A percentile compares a stretch with the other conserved stretches of the same genome.
Evolutionary conservation across 1,140 invertebrate genomes (phyloP).

Genomic region (Zaprionus vittiger): DNA sequence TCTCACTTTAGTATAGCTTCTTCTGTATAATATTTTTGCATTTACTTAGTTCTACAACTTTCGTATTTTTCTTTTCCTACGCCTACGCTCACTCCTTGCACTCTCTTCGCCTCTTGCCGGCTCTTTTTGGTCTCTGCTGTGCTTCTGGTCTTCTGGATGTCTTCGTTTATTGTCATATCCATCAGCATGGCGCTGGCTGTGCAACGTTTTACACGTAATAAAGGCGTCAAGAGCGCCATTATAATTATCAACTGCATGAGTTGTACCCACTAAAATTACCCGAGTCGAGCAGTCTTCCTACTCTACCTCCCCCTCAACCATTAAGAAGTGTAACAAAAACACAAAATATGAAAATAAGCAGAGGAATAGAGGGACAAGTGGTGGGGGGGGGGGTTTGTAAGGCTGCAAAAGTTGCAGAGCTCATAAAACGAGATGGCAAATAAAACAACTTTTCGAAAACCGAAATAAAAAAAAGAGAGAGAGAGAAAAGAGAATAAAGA

Average conservation of each 20-base stretch:
- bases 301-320: not conserved
- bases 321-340: slow-evolving; percentile 21
- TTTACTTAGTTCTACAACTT: not conserved
- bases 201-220: slow-evolving; percentile 79
- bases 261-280: slow-evolving; percentile 23
- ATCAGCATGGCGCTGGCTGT: slow-evolving; percentile 63
- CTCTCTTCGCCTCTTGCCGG: not conserved
- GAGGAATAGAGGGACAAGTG: not conserved
- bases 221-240: slow-evolving; percentile 79
- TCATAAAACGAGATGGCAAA: slow-evolving; percentile 74
- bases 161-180: slow-evolving; percentile 56
- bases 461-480: slow-evolving; percentile 11
- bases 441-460: slow-evolving; percentile 63
- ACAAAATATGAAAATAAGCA: slow-evolving; percentile 29
- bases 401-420: slow-evolving; percentile 38
- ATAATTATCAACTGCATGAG: slow-evolving; percentile 67
- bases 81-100: not conserved
- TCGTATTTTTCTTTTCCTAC: no score
- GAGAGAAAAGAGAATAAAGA: slow-evolving; percentile 7
- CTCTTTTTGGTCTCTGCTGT: not conserved
- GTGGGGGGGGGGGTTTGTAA: not conserved
- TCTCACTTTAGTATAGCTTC: not conserved
- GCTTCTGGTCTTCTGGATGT: not conserved
- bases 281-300: slow-evolving; percentile 11
- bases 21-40: not conserved